These are phyloP conservation scores for Dasypolia templi DNA, from an alignment of 2,888 invertebrate genomes.

Conservation along the genomic window DNA sequence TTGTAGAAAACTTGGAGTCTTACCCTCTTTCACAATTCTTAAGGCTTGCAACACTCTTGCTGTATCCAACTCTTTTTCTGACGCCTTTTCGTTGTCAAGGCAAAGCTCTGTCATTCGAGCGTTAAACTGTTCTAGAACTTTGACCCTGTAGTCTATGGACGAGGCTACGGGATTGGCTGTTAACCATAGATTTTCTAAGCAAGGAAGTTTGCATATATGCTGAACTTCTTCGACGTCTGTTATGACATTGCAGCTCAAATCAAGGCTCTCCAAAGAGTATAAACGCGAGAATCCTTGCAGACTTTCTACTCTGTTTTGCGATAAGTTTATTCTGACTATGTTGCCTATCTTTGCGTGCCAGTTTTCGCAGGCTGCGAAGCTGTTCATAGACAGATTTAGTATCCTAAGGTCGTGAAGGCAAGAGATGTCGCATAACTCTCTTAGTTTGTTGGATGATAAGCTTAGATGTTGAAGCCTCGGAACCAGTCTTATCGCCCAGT, in stretches of 20 bases:
- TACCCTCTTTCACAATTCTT: conserved; percentile 93
- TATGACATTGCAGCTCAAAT: conserved; percentile 96
- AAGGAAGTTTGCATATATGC: conserved; percentile 95
- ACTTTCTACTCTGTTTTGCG: conserved; percentile 95
- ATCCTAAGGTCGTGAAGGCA: conserved; percentile 94
- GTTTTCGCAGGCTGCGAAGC: conserved; percentile 93
- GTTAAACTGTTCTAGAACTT: conserved; percentile 96
- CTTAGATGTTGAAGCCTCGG: conserved; percentile 93
- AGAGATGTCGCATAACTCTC: conserved; percentile 94
- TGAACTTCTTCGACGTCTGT: conserved; percentile 95
- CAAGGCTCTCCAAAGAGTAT: conserved; percentile 96
- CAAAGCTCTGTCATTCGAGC: conserved; percentile 95
- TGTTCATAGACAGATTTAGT: conserved; percentile 95
- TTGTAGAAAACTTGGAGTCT: conserved; percentile 90
- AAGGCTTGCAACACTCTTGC: conserved; percentile 97
- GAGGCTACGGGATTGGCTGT: conserved; percentile 97
- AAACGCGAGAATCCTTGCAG: conserved; percentile 94
- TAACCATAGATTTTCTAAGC: conserved; percentile 96
- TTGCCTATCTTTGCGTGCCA: conserved; percentile 97
- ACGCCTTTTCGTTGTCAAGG: conserved; percentile 96
- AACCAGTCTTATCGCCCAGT: conserved; percentile 94
- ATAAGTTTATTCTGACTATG: conserved; percentile 95
- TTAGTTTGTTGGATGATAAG: conserved; percentile 95
- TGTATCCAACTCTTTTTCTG: conserved; percentile 97
- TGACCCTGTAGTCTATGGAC: conserved; percentile 96